These are phyloP conservation scores for Drosophila borealis DNA, from an alignment of 2,888 invertebrate genomes.

Conservation along the genomic window DNA sequence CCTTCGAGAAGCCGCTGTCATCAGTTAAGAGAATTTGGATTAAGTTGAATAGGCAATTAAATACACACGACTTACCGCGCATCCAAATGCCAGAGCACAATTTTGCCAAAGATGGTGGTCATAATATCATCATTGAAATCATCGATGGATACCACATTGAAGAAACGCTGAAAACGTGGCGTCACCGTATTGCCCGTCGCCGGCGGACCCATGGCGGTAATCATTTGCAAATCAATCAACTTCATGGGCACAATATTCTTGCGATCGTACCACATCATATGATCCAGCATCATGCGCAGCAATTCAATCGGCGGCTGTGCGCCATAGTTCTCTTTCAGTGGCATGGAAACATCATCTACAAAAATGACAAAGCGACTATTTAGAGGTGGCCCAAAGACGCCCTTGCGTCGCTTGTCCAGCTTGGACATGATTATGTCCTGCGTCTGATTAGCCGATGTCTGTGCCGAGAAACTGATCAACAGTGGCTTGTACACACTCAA, in stretches of 20 bases:
- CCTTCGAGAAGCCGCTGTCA: constrained; percentile 94
- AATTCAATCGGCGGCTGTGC: constrained; percentile 98
- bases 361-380: constrained; percentile 95
- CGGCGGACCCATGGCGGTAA: constrained; percentile 94
- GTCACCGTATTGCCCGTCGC: constrained; percentile 94
- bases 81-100: constrained; percentile 97
- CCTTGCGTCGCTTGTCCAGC: constrained; percentile 95
- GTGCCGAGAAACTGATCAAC: constrained; percentile 96
- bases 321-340: constrained; percentile 92
- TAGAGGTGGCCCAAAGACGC: constrained; percentile 96
- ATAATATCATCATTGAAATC: constrained; percentile 95
- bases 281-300: constrained; percentile 95
- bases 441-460: constrained; percentile 96
- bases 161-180: constrained; percentile 94
- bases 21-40: constrained; percentile 1
- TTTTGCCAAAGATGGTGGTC: constrained; percentile 93
- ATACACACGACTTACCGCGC: constrained; percentile 88
- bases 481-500: constrained; percentile 92
- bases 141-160: constrained; percentile 93
- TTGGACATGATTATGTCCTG: constrained; percentile 98
- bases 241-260: constrained; percentile 92
- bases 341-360: constrained; percentile 99
- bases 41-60: not conserved
- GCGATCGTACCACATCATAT: constrained; percentile 95
- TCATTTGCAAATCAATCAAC: constrained; percentile 93